These are phyloP conservation scores for rabbit (Oryctolagus cuniculus) DNA, from an alignment of 2,113 vertebrate genomes.

Conservation along the genomic window DNA sequence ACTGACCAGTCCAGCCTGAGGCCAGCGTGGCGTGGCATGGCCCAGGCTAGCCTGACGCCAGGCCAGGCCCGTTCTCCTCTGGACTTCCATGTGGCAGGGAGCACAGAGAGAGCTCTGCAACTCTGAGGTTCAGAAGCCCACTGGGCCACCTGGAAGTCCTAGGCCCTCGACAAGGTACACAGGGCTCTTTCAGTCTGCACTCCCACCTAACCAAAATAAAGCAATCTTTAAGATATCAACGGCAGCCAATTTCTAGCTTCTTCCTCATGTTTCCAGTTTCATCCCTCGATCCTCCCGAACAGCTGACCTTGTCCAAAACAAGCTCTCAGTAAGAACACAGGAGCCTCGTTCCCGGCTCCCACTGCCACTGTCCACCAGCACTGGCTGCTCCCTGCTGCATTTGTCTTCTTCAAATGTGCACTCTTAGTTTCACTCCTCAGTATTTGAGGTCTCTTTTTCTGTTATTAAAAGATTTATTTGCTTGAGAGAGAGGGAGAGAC, in stretches of 20 bases:
- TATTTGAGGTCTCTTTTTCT: not conserved
- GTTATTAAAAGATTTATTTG: too few species aligned
- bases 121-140: not conserved
- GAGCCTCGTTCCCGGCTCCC: not conserved
- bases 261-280: not conserved
- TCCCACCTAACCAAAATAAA: not conserved
- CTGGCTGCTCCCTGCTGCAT: rapidly evolving
- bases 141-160: not conserved
- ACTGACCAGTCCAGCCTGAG: not conserved
- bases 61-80: not conserved
- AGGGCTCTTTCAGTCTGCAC: not conserved
- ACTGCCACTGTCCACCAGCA: not conserved
- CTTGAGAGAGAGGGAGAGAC: too few species aligned
- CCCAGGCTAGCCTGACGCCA: too few species aligned
- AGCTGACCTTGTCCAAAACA: not conserved
- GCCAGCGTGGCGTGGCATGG: too few species aligned
- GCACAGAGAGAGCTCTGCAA: not conserved
- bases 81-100: not conserved
- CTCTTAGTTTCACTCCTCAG: not conserved
- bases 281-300: not conserved
- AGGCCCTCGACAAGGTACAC: not conserved
- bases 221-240: not conserved
- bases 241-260: not conserved
- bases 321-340: too few species aligned
- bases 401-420: not conserved